Base-by-base conservation (phyloP, 2,888 invertebrate genomes). In the Melikaiella ostensackeni region DNA sequence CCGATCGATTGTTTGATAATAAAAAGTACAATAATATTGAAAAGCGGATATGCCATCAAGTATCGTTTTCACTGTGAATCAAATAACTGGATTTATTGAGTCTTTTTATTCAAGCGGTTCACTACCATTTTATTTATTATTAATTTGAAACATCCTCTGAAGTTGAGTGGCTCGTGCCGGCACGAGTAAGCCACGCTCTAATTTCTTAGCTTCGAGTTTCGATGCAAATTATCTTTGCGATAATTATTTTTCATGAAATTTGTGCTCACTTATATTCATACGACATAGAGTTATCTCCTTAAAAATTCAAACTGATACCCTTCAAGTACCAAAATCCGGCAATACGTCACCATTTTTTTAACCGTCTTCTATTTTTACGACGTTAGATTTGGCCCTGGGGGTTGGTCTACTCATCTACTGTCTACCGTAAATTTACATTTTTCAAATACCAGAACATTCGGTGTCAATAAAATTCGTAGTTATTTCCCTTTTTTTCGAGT, bases 81-180 rank as follows among this genome's bases (percentile, higher is more conserved):
- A 50, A 50, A n/a, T 30, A 70, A 33, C 70, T 30, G 2, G 59
- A 59, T 59, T 70, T 16, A 50, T 50, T 50, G n/a, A 33, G 21
- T 55, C n/a, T 50, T 30, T 50, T 33, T 50, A 70, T 55, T 50
- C 11, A 3, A 46, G 46, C 46, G n/a, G n/a, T 70, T 30, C 27
- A 24, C 4, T 30, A 19, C 13, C 27, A n/a, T 21, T 63, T 70
- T 70, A 19, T 70, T 70, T 70, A 70, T 70, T 50, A 50, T 30
- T 50, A 50, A 50, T 24, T 70, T 50, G 70, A 70, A 70, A 70
- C 50, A 70, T 70, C 33, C 30, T 70, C 50, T 46, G 30, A 27
- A 19, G 30, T 50, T 50, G 50, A 70, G 50, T 70, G 70, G 70
- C 50, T 70, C 70, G 70, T 70, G 70, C 50, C 70, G 33, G 70